phyloP scores from a whole-genome alignment of 92 coral and sea anemone genomes.

The Epizoanthus illoricatus region DNA sequence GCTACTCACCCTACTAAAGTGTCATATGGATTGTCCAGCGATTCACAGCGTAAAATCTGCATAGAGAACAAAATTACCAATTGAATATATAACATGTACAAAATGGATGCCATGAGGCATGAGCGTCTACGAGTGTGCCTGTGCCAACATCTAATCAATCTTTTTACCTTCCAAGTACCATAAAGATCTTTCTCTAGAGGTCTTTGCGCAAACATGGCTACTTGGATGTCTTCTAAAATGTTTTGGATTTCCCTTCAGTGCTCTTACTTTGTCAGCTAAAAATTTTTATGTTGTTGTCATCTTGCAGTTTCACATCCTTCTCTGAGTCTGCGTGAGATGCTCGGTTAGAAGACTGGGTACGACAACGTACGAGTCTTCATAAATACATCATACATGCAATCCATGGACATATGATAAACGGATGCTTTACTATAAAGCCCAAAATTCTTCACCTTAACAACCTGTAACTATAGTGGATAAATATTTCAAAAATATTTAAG shows the following conservation, averaged over 20 bases:
- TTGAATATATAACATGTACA: neutral
- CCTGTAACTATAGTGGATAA: too few species aligned
- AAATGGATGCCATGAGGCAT: neutral
- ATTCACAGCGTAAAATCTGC: constrained; percentile 36
- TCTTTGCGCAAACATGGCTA: constrained; percentile 9
- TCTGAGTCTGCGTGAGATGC: neutral
- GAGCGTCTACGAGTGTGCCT: too few species aligned
- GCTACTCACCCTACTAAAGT: constrained; percentile 35
- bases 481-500: too few species aligned
- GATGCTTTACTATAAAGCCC: too few species aligned
- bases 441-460: too few species aligned
- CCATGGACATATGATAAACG: too few species aligned
- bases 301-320: neutral
- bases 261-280: constrained; percentile 17
- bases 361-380: neutral
- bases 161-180: constrained; percentile 33
- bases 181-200: constrained; percentile 39
- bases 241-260: neutral
- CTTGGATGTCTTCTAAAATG: neutral
- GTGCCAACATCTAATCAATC: too few species aligned
- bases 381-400: too few species aligned
- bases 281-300: constrained; percentile 14
- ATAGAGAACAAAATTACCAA: neutral
- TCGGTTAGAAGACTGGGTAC: neutral
- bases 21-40: constrained; percentile 20